Conservation (phyloP, 2,113 vertebrate genomes). For the Tilapia sparmanii region DNA sequence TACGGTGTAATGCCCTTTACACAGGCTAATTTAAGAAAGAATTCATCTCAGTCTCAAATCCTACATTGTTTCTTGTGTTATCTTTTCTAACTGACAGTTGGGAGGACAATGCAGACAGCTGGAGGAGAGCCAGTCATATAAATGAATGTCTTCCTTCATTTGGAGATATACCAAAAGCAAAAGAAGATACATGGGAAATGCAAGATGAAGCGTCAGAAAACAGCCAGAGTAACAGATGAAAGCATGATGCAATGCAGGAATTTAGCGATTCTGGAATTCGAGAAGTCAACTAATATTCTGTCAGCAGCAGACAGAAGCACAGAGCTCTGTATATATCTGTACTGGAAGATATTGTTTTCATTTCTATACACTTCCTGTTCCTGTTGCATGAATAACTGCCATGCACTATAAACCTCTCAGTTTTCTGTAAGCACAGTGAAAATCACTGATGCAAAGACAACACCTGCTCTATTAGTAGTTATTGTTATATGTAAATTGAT, state of each 20-base stretch:
- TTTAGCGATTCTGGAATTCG: background rate
- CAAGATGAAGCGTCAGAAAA: background rate
- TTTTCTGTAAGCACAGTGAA: background rate
- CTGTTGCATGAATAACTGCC: background rate
- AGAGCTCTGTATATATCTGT: background rate
- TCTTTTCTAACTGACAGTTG: background rate
- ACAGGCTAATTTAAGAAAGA: background rate
- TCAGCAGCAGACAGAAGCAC: background rate
- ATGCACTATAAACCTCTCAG: background rate
- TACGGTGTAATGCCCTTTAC: background rate
- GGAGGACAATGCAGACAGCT: background rate
- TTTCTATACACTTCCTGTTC: background rate
- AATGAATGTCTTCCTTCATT: background rate
- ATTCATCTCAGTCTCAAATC: background rate
- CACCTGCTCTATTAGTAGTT: background rate
- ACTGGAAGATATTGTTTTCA: background rate
- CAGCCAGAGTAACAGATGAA: background rate
- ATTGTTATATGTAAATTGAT: background rate
- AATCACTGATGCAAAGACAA: background rate
- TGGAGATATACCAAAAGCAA: background rate
- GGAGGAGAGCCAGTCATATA: background rate
- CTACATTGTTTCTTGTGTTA: background rate
- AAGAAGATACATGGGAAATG: background rate
- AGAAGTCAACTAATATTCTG: background rate
- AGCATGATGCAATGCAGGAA: background rate